Evolutionary conservation across 2,113 vertebrate genomes (phyloP).

Genomic region (Chauna torquata): DNA sequence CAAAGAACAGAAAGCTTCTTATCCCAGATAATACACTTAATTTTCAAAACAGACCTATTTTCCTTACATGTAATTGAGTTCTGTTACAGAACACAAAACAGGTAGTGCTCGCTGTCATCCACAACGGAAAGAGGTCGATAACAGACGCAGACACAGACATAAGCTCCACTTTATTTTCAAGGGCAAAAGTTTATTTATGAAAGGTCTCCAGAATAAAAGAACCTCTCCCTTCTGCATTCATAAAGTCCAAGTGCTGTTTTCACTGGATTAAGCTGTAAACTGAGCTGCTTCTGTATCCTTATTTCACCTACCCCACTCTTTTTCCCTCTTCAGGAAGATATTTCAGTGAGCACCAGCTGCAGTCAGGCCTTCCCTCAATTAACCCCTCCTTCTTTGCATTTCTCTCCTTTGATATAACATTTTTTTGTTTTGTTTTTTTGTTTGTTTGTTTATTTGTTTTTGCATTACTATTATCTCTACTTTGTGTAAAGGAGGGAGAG

Average conservation of each 20-base stretch:
- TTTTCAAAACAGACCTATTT: constrained; percentile 46
- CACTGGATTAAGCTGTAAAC: background rate
- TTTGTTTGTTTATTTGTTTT: background rate
- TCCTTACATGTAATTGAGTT: constrained; percentile 47
- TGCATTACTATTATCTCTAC: background rate
- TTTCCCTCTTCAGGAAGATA: background rate
- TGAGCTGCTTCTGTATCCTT: background rate
- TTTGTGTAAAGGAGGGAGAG: background rate
- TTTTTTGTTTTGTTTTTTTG: background rate
- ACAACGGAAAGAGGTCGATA: background rate
- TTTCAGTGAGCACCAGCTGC: background rate
- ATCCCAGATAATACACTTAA: constrained; percentile 37
- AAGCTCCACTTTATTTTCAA: background rate
- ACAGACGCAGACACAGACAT: background rate
- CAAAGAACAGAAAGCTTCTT: constrained; percentile 33
- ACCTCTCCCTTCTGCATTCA: background rate
- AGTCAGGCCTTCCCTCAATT: background rate
- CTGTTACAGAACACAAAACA: constrained; percentile 36
- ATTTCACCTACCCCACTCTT: background rate
- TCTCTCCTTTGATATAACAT: background rate
- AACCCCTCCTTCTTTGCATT: background rate
- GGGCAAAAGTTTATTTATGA: background rate
- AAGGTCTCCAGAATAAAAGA: background rate
- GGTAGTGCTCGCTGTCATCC: background rate
- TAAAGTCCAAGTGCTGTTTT: background rate